These are phyloP conservation scores for Aporophyla nigra DNA, from an alignment of 2,888 invertebrate species.

Conservation along the genomic window DNA sequence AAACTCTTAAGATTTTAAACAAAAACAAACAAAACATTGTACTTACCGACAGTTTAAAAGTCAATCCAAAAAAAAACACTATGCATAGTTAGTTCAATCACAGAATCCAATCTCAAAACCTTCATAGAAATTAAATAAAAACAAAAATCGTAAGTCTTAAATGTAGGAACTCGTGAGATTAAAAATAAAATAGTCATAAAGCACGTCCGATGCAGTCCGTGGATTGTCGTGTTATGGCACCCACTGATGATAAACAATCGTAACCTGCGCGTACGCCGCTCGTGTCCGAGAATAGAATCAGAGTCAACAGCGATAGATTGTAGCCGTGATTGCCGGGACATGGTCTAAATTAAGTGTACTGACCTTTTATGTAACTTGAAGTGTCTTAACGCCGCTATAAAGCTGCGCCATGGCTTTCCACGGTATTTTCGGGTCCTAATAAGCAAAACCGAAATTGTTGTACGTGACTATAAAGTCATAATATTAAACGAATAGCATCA, in stretches of 20 bases:
- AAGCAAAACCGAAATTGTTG: background rate
- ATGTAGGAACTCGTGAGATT: constrained; percentile 12
- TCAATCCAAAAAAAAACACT: constrained; percentile 50
- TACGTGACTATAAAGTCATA: background rate
- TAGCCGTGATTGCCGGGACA: constrained; percentile 30
- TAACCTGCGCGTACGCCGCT: constrained; percentile 54
- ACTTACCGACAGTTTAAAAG: constrained; percentile 46
- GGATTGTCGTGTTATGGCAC: constrained; percentile 50
- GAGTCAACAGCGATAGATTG: constrained; percentile 15
- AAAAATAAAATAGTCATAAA: background rate
- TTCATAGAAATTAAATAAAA: background rate
- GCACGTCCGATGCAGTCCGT: constrained; percentile 40
- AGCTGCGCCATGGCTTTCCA: background rate
- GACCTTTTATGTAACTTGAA: constrained; percentile 49
- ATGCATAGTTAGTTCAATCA: constrained; percentile 32
- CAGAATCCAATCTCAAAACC: constrained; percentile 6
- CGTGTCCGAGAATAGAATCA: constrained; percentile 42
- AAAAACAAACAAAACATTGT: constrained; percentile 1
- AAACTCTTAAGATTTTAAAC: constrained; percentile 1
- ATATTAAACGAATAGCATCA: no score
- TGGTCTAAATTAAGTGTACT: constrained; percentile 34
- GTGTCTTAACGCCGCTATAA: constrained; percentile 7
- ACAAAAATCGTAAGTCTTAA: background rate
- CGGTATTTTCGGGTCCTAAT: background rate
- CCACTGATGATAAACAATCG: constrained; percentile 51